A percentile compares a stretch with the other conserved stretches of the same genome.
phyloP scores from a whole-genome alignment of 2,113 vertebrate genomes.

The Lagopus leucura region DNA sequence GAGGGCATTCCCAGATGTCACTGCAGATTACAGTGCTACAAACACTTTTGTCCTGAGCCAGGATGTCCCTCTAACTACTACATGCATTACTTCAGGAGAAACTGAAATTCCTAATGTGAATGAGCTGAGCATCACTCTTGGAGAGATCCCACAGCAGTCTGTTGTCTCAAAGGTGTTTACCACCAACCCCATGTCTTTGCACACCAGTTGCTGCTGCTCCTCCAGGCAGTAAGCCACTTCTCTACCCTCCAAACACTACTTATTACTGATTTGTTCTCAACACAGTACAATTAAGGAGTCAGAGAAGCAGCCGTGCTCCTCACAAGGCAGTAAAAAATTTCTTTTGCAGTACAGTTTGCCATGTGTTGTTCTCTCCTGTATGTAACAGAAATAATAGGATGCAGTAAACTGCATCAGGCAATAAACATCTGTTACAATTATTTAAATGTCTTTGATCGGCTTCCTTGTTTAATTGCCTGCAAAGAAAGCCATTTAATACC shows the following conservation, averaged over 20 bases:
- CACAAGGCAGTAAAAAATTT: conserved; percentile 54
- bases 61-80: accelerated
- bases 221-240: conserved; percentile 23
- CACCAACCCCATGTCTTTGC: background rate
- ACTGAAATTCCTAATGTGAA: background rate
- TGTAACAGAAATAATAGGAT: conserved; percentile 42
- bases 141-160: background rate
- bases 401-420: conserved; percentile 44
- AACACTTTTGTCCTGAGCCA: accelerated
- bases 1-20: background rate
- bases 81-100: background rate
- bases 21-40: background rate
- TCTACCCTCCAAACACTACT: conserved; percentile 37
- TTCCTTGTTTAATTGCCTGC: conserved; percentile 65
- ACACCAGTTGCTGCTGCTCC: conserved; percentile 20
- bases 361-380: conserved; percentile 37
- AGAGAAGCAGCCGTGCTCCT: conserved; percentile 33
- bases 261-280: conserved; percentile 33
- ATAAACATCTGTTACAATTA: conserved; percentile 71
- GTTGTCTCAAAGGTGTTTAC: conserved; percentile 27
- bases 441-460: conserved; percentile 49
- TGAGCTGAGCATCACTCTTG: background rate
- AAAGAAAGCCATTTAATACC: conserved; percentile 45
- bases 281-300: conserved; percentile 60
- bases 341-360: conserved; percentile 21